A percentile compares a stretch with the other conserved stretches of the same genome.
Evolutionary conservation across 2,888 invertebrate genomes (phyloP).

Genomic region (Thyatira batis): DNA sequence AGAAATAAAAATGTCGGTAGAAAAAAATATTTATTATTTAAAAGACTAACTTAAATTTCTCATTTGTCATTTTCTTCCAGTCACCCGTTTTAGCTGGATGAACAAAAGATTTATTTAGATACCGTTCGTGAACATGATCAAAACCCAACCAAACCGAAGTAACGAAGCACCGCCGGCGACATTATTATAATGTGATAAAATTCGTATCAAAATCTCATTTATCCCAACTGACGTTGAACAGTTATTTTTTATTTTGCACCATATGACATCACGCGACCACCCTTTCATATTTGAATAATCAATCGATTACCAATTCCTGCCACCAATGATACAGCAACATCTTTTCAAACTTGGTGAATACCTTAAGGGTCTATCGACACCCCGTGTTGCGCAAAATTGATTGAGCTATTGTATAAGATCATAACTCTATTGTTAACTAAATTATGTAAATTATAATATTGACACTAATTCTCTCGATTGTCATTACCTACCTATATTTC

Average conservation of each 20-base stretch:
- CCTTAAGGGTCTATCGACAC: conserved; percentile 39
- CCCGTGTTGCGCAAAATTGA: conserved; percentile 50
- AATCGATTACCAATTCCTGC: conserved; percentile 70
- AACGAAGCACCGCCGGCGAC: background rate
- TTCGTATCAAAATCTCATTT: conserved; percentile 49
- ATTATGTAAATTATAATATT: background rate
- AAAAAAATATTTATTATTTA: too few relatives aligned
- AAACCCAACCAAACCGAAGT: background rate
- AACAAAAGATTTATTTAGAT: too few relatives aligned
- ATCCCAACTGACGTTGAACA: conserved; percentile 31
- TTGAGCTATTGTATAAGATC: conserved; percentile 62
- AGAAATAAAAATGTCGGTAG: too few relatives aligned
- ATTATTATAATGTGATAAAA: conserved; percentile 26
- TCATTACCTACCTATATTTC: too few relatives aligned
- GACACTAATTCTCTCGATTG: too few relatives aligned
- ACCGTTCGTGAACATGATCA: too few relatives aligned
- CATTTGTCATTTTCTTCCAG: too few relatives aligned
- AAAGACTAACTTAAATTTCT: too few relatives aligned
- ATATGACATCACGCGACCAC: conserved; percentile 33
- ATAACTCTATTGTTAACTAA: conserved; percentile 19
- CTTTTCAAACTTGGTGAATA: conserved; percentile 56
- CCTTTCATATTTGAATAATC: conserved; percentile 64
- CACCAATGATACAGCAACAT: conserved; percentile 60
- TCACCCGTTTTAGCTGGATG: too few relatives aligned
- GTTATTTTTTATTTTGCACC: conserved; percentile 40